Base-by-base conservation (phyloP, 2,797 vertebrate species). In the Synaphobranchus kaupii region DNA sequence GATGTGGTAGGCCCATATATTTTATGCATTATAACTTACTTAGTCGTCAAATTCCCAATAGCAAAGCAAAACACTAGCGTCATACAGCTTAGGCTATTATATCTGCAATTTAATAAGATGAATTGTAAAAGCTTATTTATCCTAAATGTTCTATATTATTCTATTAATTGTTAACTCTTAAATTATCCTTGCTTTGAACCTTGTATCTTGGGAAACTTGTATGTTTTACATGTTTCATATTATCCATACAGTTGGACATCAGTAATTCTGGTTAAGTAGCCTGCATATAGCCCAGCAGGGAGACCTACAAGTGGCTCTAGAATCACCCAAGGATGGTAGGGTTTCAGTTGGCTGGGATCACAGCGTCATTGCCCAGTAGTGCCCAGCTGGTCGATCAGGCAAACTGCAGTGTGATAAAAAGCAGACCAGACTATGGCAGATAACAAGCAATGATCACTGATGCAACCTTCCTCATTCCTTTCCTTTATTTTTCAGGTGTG, bases 401-500 rank as follows among this genome's bases (percentile, higher is more conserved):
- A 22, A 25, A 63, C 58, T 22, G 2, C n/a, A 28, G 25, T 66
- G 63, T 66, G 7, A n/a, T 66, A 28, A 66, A 25, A 66, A 66
- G 25, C 63, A n/a, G n/a, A n/a, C n/a, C n/a, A n/a, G n/a, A n/a
- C n/a, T n/a, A n/a, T n/a, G n/a, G n/a, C n/a, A n/a, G n/a, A n/a
- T n/a, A n/a, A n/a, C n/a, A n/a, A n/a, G 25, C 25, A 3, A 10
- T 66, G 60, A 73, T 73, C 9, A n/a, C 15, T 86, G 85, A 66
- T 86, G 17, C 17, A 66, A 9, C 22, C n/a, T 84, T 31, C 13
- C 0, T 66, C 8, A 66, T 17, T 83, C 5, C 31, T 22, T 81
- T 28, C 15, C 20, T 44, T 88, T 92, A 90, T 87, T 90, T 93
- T 94, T 68, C 93, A 99, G 99, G 98, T 99, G 92, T 99, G 99